Base-by-base conservation (phyloP, 1,140 invertebrate species). In the Magallana ariakensis region DNA sequence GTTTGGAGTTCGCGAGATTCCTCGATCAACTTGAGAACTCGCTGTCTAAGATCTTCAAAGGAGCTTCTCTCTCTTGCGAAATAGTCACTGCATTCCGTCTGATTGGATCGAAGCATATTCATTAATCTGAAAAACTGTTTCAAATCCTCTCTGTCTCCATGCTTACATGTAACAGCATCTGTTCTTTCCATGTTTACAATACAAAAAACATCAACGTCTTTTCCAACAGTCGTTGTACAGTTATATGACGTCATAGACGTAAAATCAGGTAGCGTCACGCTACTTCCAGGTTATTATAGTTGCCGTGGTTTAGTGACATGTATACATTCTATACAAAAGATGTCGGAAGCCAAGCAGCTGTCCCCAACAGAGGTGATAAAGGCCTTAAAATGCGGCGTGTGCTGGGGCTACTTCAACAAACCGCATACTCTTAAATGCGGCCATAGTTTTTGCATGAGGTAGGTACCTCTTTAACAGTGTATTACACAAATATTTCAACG, bases 401-500 rank as follows among this genome's bases (percentile, higher is more conserved):
- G 84, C 55, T 85, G 66, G 84, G 46, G 54, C 6, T 85, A 80
- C 22, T 85, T 75, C 54, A 26, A 53, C 62, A 85, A 85, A 55
- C 84, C 84, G 26, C 84, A 85, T 33, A 85, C 84, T 26, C 70
- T 85, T 53, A 85, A 80, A 85, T 85, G 84, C 57, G 84, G 84
- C n/a, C 84, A 85, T 33, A 85, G 84, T 55, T 85, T 85, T 75
- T 85, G 84, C 57, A 66, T 85, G 5, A 85, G 70, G 84, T 80
- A 57, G 19, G 66, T 84, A 26, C 60, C 19, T 15, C 15, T 62
- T 15, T 62, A 19, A 62, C 33, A 4, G 5, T 46, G 33, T 46
- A 46, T 46, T 2, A 46, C 33, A 46, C 33, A 46, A 46, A 46
- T 46, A 46, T 46, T 46, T 46, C 33, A 46, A 46, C 33, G 0